Base-by-base conservation (phyloP, 2,113 vertebrate genomes). In the Psilopogon haemacephalus region DNA sequence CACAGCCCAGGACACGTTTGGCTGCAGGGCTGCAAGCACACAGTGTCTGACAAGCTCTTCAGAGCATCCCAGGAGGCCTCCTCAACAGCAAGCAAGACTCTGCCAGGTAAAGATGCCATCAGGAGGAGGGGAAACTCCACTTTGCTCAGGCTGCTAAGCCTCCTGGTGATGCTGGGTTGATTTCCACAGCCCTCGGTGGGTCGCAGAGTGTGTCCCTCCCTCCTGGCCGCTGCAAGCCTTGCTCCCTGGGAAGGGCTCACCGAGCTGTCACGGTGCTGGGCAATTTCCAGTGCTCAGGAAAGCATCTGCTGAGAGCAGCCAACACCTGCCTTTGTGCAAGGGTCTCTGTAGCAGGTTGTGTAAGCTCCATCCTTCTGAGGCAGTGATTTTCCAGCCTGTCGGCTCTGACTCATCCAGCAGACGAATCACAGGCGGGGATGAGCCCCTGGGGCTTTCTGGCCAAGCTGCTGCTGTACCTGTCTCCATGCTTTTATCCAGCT, bases 161-260 rank as follows among this genome's bases (percentile, higher is more conserved):
- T 30, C 54, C 65, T 12, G 63, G 64, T 11, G 3, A 1, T 44
- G 81, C 80, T 72, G 76, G 67, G 64, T 88, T 92, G 71, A 77
- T 92, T 82, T 91, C 91, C 82, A 65, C 48, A 42, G 74, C 62
- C 13, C 35, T 44, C n/a, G 42, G 54, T 88, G 81, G 92, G 84
- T 72, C 56, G 76, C 73, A 18, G 67, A 44, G 64, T 4, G 23
- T n/a, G 5, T 42, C 67, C 33, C 13, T 65, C 91, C 68, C 70
- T 69, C 92, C 70, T 60, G 44, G 35, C 40, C 64, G 62, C 78
- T 76, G 18, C 84, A 37, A 68, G 30, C 30, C 74, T 59, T 35
- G 40, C 2, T 4, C 55, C 3, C 13, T 65, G 72, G 68, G 26
- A 70, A 44, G 30, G 48, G n/a, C 69, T 84, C 2, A 1, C 21